Conservation (phyloP, 2,888 invertebrate species). For the Lithosia quadra region DNA sequence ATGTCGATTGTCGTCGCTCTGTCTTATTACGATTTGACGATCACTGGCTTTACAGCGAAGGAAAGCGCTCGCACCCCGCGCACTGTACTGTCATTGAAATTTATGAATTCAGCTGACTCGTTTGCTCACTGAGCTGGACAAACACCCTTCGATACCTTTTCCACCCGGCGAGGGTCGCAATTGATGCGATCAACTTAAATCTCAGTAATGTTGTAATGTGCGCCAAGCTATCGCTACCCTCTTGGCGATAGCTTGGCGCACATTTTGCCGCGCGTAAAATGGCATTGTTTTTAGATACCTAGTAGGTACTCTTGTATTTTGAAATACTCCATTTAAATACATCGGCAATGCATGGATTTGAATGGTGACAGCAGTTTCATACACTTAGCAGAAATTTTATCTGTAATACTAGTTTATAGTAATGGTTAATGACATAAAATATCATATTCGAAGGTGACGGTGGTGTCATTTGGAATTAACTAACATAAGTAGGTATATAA, state of each 20-base stretch:
- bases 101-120: slow-evolving; percentile 1
- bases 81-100: slow-evolving; percentile 2
- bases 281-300: too few species aligned
- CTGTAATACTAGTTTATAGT: background rate
- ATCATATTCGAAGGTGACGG: too few species aligned
- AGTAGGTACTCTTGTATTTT: too few species aligned
- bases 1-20: background rate
- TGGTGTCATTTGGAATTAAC: too few species aligned
- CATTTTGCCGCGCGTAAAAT: too few species aligned
- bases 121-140: slow-evolving; percentile 8
- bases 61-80: background rate
- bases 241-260: background rate
- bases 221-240: background rate
- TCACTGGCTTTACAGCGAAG: background rate
- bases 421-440: background rate
- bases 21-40: background rate
- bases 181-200: background rate
- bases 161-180: background rate
- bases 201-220: background rate
- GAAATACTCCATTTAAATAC: too few species aligned
- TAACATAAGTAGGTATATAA: too few species aligned
- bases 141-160: background rate
- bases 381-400: too few species aligned
- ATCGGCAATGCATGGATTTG: background rate
- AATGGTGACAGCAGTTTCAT: too few species aligned